Percentiles rank a stretch among this genome's conserved stretches.
These are phyloP conservation scores for Oeneis ivallda DNA, from an alignment of 2,888 invertebrate species.

Conservation along the genomic window DNA sequence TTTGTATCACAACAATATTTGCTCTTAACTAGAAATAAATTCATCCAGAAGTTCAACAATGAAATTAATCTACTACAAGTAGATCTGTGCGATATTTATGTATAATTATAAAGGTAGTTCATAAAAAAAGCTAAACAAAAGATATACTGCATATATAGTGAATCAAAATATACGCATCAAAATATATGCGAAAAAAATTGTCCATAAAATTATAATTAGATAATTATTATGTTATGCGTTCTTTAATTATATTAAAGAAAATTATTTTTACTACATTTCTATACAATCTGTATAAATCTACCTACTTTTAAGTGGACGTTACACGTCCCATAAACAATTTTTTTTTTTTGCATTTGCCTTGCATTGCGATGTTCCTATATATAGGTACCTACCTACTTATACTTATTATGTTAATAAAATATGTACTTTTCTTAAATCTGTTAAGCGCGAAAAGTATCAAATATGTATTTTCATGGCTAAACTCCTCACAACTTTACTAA, in stretches of 20 bases:
- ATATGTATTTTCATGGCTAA: background rate
- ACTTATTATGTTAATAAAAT: background rate
- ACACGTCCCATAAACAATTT: background rate
- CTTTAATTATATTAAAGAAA: background rate
- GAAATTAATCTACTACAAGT: background rate
- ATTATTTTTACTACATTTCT: background rate
- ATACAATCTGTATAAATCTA: background rate
- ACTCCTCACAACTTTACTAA: background rate
- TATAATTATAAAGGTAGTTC: background rate
- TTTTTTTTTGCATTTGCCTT: background rate
- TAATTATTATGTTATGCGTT: too few relatives aligned
- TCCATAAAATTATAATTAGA: too few relatives aligned
- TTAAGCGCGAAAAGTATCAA: background rate
- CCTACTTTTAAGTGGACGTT: background rate
- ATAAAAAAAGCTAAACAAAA: background rate
- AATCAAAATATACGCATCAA: background rate
- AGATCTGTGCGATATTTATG: background rate
- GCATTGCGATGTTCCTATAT: background rate
- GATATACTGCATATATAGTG: background rate
- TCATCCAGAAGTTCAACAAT: constrained; percentile 7
- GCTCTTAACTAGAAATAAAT: background rate
- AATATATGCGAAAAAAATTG: background rate
- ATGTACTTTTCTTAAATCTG: background rate
- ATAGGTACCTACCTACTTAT: too few relatives aligned
- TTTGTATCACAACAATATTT: constrained; percentile 35